Evolutionary conservation across 2,797 vertebrate genomes (phyloP).

Genomic region (Megaceryle alcyon): DNA sequence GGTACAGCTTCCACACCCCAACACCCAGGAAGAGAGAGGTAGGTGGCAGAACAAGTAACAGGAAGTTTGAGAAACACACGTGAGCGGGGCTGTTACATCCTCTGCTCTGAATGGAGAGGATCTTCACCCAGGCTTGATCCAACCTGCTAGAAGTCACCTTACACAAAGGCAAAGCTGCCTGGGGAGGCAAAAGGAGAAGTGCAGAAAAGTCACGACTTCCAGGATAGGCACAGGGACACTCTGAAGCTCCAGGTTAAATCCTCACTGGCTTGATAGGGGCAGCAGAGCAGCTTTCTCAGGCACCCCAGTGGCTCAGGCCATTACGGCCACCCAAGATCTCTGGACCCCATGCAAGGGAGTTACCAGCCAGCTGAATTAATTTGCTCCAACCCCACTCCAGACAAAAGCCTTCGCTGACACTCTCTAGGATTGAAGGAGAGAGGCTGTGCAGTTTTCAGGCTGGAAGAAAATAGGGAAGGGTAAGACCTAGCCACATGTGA

Average conservation of each 20-base stretch:
- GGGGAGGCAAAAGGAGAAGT: not conserved
- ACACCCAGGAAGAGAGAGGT: constrained; percentile 3
- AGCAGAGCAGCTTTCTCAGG: not conserved
- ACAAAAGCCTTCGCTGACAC: not conserved
- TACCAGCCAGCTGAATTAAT: not conserved
- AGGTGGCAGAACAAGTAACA: constrained; percentile 42
- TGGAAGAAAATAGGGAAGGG: not conserved
- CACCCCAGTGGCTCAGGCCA: not conserved
- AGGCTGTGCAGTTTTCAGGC: not conserved
- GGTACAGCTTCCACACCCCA: not conserved
- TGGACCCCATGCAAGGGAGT: not conserved
- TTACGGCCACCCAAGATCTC: not conserved
- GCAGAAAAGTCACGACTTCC: not conserved
- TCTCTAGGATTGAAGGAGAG: not conserved
- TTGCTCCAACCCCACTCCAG: not conserved
- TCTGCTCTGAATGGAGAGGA: not conserved
- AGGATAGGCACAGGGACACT: not conserved
- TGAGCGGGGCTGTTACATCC: not conserved
- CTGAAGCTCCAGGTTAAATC: not conserved
- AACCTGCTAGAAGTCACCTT: not conserved
- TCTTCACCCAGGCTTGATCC: not conserved
- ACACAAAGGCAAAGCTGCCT: not conserved
- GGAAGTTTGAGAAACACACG: constrained; percentile 1
- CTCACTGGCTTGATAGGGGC: not conserved
- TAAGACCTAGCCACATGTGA: fast-evolving